Conservation (phyloP, 2,797 vertebrate genomes). For the Trichosurus vulpecula region DNA sequence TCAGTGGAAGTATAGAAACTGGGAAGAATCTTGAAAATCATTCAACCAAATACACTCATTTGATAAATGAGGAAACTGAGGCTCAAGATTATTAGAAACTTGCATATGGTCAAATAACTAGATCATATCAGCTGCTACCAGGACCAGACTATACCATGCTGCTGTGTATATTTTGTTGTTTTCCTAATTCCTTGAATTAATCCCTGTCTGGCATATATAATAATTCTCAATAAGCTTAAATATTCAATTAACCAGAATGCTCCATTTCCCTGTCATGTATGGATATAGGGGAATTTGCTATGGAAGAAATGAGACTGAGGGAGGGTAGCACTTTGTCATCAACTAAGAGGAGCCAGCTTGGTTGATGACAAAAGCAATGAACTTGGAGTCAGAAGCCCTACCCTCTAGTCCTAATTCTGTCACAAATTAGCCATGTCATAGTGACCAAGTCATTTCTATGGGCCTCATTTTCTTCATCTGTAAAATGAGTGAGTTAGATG, state of each 20-base stretch:
- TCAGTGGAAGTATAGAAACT: not conserved
- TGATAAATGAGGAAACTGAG: not conserved
- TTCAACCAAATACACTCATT: not conserved
- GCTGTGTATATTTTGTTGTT: not conserved
- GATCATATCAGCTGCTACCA: not conserved
- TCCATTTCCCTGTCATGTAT: not conserved
- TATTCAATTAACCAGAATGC: slow-evolving; percentile 19
- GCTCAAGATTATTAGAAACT: not conserved
- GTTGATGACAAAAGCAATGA: not conserved
- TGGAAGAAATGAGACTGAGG: not conserved
- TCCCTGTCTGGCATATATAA: not conserved
- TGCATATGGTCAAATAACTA: not conserved
- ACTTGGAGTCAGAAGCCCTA: not conserved
- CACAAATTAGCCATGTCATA: not conserved
- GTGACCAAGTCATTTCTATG: not conserved
- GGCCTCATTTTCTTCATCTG: not conserved
- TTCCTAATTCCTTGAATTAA: slow-evolving; percentile 12
- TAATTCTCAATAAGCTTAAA: slow-evolving; percentile 6
- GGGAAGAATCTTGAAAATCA: not conserved
- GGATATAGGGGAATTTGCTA: not conserved
- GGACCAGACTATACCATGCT: not conserved
- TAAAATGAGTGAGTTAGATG: not conserved
- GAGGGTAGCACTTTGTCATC: not conserved
- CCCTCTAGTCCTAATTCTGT: not conserved
- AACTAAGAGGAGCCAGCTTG: not conserved